Base-by-base conservation (phyloP, 1,140 invertebrate species). In the Drosophila willistoni region DNA sequence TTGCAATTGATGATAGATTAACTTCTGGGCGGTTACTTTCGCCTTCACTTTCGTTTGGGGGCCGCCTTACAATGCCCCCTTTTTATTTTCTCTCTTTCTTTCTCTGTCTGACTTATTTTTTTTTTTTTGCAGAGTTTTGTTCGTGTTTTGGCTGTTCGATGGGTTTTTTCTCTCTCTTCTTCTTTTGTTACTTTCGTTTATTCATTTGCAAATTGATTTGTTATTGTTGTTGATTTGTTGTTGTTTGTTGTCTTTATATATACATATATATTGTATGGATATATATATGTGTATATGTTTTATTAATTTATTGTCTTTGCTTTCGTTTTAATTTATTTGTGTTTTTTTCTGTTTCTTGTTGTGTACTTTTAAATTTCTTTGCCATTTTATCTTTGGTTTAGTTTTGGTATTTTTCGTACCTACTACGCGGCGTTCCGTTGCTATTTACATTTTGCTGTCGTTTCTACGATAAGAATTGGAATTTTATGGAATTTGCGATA, bases 371-470 rank as follows among this genome's bases (percentile, higher is more conserved):
- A 76, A 77, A 57, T 68, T 90, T 90, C 84, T 87, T 87, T 87
- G 85, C 85, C 84, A 84, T 87, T 85, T 84, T 77, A 86, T 87
- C 85, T 87, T 89, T 90, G 84, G 83, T 87, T 87, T 87, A 54
- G 79, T 83, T 89, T 71, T 79, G 70, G 34, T 69, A 73, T 80
- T 74, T 84, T 74, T 67, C 44, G 47, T 64, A 64, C 67, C 14
- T 47, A 47, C 44, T 14, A 47, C 47, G 39, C 29, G 12, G 63
- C 51, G 17, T 61, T 17, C 42, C 17, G 29, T 34, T 65, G 60
- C 81, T 81, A 51, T 51, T 51, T 51, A 83, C 81, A 85, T 84
- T 80, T 64, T 76, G 70, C 17, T 62, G 55, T 54, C 55, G 42
- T 36, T 55, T 41, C 65, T 72, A 36, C 59, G 56, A 72, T 59